Evolutionary conservation across 1,140 invertebrate species (phyloP).

Genomic region (Drosophila bocki): DNA sequence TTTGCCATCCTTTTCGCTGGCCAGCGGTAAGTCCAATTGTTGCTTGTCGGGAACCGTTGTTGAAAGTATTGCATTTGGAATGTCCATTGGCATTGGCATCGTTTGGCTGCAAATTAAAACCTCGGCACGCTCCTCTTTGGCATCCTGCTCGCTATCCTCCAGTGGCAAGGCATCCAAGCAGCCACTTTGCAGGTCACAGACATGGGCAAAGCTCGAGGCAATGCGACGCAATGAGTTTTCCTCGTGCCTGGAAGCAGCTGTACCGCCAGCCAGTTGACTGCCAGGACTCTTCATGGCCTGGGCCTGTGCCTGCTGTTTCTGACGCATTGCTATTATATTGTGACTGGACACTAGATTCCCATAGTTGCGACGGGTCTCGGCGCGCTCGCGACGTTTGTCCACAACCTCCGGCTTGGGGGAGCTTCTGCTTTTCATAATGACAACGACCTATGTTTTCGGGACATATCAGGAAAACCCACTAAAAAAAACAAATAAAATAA

Average conservation of each 20-base stretch:
- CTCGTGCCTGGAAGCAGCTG: neutral
- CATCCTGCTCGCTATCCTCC: conserved; percentile 62
- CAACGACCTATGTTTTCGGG: neutral
- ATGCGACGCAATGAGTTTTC: conserved; percentile 46
- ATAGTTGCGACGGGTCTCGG: conserved; percentile 51
- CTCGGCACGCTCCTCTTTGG: conserved; percentile 51
- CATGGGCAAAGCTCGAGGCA: conserved; percentile 62
- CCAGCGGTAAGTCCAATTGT: neutral
- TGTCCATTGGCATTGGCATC: neutral
- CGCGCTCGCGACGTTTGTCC: conserved; percentile 51
- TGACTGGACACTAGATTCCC: conserved; percentile 56
- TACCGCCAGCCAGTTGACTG: neutral
- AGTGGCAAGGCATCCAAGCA: conserved; percentile 25
- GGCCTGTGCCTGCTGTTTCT: neutral
- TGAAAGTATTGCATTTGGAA: neutral
- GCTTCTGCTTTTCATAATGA: neutral
- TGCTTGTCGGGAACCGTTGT: rapidly evolving
- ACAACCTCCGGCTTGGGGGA: conserved; percentile 11
- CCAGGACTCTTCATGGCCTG: neutral
- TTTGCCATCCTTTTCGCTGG: too few relatives aligned
- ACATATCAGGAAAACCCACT: neutral
- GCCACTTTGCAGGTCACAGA: conserved; percentile 36
- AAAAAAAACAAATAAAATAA: neutral
- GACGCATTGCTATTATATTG: conserved; percentile 47
- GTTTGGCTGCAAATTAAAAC: conserved; percentile 56